Evolutionary conservation across 1,140 invertebrate genomes (phyloP), one percentile per base, ranked within the genome.

Genomic region (Telenomus remus): DNA sequence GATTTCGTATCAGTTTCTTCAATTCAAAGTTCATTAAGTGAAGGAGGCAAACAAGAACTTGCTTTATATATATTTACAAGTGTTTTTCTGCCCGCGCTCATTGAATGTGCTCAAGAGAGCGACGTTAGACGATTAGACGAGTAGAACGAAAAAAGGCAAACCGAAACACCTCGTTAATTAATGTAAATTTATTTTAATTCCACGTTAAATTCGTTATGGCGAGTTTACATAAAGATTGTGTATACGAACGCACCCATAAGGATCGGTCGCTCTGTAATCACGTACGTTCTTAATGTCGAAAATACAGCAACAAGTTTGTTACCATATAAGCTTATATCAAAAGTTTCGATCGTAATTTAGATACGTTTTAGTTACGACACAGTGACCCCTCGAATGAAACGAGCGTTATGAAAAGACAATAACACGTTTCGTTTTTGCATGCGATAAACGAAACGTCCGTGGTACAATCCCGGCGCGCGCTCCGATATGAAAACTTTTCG

Each of bases 291-390:
- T 87, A 84, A 87, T 86, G 85, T 81, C 80, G 79, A 86, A 86
- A 72, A 72, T 82, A 80, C 82, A 77, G 77, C 83, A 84, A 83
- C 81, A 82, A 84, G 84, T 86, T 82, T 80, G 77, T 84, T 85
- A 80, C 84, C 85, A 83, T 86, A 86, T 86, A 86, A 80, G 83
- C 83, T 83, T 85, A 80, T 85, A 86, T 86, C 83, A 85, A 85
- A 82, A 79, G 73, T 76, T 77, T 39, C 81, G 80, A 86, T 86
- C 82, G 79, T 80, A 84, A 86, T 86, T 84, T 83, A 84, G 82
- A 84, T 85, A 86, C 82, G 83, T 86, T 73, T 71, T 76, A 72
- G 55, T 66, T 59, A 53, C 64, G 59, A 69, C 64, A 48, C 34
- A 66, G 57, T 81, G 81, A 83, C 81, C 81, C 71, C 82, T 70